Evolutionary conservation across 2,113 vertebrate genomes (phyloP), one percentile per base, ranked within the genome.

Genomic region (Triplophysa rosa): DNA sequence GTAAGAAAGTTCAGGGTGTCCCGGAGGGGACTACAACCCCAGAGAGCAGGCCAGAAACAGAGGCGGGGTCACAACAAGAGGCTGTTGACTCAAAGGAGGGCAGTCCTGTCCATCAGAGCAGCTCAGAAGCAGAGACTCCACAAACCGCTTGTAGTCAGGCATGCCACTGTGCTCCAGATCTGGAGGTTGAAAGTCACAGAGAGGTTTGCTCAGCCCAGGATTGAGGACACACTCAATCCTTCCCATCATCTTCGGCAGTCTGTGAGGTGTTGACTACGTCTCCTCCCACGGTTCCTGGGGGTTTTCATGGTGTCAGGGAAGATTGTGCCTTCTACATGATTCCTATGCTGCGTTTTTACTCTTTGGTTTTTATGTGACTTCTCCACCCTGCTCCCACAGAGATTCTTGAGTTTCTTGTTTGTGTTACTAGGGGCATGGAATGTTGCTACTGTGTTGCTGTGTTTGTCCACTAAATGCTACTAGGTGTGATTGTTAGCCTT

Each of bases 1-100:
- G 95, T 84, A 99, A 98, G 91, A 96, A 95, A 82, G 96, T 98
- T 54, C 96, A 98, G 92, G 94, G 89, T 88, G 90, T 96, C 8
- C 80, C 64, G 2, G 80, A 59, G 47, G 73, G 80, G 13, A 52
- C 62, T 1, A 67, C 17, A 47, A 68, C 67, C 40, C 9, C 19
- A 11, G 63, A 79, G 17, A 26, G 23, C 0, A n/a, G 63, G 42
- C 17, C 64, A 63, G 33, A 59, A 26, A 42, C 58, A 13, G 63
- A 79, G 37, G 8, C 52, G 10, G 56, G 67, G 61, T 69, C 82
- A 0, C 77, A 67, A 14, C 79, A 70, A 62, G 52, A 77, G 69
- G 26, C 61, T 67, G 79, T 85, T 16, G 82, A 80, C 75, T 83
- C 83, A 0, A 63, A 81, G 2, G 72, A 79, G 8, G 24, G 45